Base-by-base conservation (phyloP, 2,797 vertebrate genomes). In the Lycodopsis pacificus region DNA sequence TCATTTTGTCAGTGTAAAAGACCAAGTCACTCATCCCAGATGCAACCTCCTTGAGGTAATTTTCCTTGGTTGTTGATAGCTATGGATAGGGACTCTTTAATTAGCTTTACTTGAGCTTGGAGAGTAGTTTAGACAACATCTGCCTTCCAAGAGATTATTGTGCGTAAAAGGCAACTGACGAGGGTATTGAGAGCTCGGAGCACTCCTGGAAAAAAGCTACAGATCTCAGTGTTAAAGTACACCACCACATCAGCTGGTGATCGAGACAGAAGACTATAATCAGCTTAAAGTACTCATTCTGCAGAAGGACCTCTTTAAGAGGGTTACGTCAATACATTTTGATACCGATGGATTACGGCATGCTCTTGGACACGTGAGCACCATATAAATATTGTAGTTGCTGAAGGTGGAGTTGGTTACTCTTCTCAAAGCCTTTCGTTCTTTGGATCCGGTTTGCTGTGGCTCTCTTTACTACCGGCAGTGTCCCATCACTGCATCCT, bases 81-180 rank as follows among this genome's bases (percentile, higher is more conserved):
- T 13, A 14, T 22, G 3, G 19, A 38, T 13, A 14, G 14, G 3
- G 19, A 38, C 0, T 61, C 0, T 61, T 61, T 61, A 14, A 61
- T 40, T 61, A 40, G 8, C 48, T 51, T 51, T 51, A 51, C 48
- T 51, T 51, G 7, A 61, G 20, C 34, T 61, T 38, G 58, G 0
- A 12, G 30, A 32, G 32, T 27, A 32, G 0, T 34, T 32, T 0
- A 2, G 7, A 57, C 17, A 17, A 30, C 20, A 51, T 9, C 19
- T 19, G 58, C 42, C 14, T 44, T 44, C 13, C 34, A 38, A 34
- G 56, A 2, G 34, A 61, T 15, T 22, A 22, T 61, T 61, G 13
- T n/a, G 22, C 14, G 34, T 40, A 40, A 22, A 61, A 15, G 36
- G 10, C 20, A 40, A 22, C 1, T 38, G 22, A 38, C 12, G n/a